A percentile compares a stretch with the other conserved stretches of the same genome.
These are phyloP conservation scores for Carettochelys insculpta DNA, from an alignment of 2,113 vertebrate genomes.

Conservation along the genomic window DNA sequence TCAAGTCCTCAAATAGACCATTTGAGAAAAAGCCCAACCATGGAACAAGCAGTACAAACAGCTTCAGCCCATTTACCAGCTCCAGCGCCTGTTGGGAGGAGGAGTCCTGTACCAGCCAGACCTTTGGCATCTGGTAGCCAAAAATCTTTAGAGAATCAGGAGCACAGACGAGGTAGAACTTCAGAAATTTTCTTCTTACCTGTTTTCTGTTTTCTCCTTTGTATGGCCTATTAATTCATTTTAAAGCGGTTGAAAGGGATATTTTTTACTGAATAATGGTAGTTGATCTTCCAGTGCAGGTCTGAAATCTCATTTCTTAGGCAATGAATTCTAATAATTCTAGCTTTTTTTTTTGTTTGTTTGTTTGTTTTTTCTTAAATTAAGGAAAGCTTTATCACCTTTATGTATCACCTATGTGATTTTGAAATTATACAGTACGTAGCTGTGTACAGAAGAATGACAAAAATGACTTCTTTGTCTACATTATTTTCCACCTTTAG, in stretches of 20 bases:
- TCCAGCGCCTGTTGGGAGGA: conserved; percentile 83
- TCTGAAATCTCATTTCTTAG: background rate
- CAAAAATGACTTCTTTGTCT: conserved; percentile 59
- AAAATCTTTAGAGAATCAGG: conserved; percentile 87
- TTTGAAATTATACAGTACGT: background rate
- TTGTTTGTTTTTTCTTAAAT: background rate
- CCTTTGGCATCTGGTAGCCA: conserved; percentile 80
- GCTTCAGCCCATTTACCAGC: conserved; percentile 77
- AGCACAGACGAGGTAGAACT: conserved; percentile 88
- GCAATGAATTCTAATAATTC: background rate
- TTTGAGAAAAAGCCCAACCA: conserved; percentile 83
- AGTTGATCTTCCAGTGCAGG: conserved; percentile 3
- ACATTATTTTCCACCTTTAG: conserved; percentile 75
- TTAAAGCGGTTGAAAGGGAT: too few species aligned
- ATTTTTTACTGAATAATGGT: rapidly evolving
- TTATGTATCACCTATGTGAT: background rate
- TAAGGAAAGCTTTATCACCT: background rate
- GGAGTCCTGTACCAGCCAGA: conserved; percentile 81
- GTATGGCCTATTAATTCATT: conserved; percentile 7
- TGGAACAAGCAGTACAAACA: conserved; percentile 86
- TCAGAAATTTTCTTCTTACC: conserved; percentile 5
- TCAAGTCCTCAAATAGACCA: conserved; percentile 87
- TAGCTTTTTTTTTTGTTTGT: too few species aligned
- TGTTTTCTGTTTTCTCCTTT: conserved; percentile 32
- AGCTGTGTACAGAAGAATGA: background rate